phyloP scores from a whole-genome alignment of 2,797 vertebrate species.

The Peromyscus eremicus region DNA sequence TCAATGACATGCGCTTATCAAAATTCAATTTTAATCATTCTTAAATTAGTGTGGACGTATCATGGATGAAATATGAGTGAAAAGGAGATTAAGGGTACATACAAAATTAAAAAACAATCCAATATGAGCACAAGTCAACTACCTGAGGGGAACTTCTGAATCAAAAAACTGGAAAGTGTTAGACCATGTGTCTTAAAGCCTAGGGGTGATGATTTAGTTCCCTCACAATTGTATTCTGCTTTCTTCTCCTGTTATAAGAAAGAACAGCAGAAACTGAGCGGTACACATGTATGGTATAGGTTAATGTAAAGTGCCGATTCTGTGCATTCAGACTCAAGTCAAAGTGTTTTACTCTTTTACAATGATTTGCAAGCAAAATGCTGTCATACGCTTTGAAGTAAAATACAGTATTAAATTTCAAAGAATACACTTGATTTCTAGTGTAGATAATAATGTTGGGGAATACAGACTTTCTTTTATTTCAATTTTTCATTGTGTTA shows the following conservation, averaged over 20 bases:
- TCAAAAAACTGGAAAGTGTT: background rate
- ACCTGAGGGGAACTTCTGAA: background rate
- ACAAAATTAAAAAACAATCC: background rate
- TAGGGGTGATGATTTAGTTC: background rate
- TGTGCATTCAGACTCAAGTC: background rate
- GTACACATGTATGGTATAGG: background rate
- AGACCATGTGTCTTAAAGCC: background rate
- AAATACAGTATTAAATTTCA: conserved; percentile 11
- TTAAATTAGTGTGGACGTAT: background rate
- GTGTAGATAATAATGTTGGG: background rate
- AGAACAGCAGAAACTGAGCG: background rate
- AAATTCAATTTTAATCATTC: background rate
- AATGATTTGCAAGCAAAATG: background rate
- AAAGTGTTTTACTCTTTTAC: background rate
- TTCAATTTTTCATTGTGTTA: background rate
- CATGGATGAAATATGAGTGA: background rate
- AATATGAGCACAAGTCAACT: background rate
- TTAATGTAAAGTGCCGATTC: background rate
- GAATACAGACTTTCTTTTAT: background rate
- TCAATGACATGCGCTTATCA: background rate
- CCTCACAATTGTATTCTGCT: background rate
- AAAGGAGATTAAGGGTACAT: background rate
- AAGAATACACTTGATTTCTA: background rate
- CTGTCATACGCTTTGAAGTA: background rate
- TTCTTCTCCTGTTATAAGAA: background rate